Evolutionary conservation across 2,113 vertebrate genomes (phyloP).

Genomic region (Copsychus sechellarum): DNA sequence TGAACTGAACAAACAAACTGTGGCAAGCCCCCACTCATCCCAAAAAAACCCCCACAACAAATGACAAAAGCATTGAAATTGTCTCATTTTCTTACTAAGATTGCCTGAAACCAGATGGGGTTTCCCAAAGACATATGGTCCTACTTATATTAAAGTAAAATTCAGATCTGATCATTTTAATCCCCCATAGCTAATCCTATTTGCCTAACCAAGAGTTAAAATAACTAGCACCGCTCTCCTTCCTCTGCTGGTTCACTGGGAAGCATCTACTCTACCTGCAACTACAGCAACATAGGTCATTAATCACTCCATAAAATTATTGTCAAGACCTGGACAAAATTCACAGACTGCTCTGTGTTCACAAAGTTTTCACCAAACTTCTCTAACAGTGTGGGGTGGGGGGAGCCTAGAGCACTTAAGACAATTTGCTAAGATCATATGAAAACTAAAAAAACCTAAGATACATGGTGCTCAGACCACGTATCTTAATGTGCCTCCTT

Average conservation of each 20-base stretch:
- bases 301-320: conserved; percentile 10
- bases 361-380: background rate
- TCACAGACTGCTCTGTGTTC: background rate
- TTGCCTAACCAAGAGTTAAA: conserved; percentile 18
- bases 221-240: background rate
- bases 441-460: background rate
- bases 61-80: conserved; percentile 6
- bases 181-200: background rate
- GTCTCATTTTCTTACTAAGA: conserved; percentile 34
- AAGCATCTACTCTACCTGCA: background rate
- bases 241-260: background rate
- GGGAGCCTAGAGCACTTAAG: background rate
- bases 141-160: conserved; percentile 34
- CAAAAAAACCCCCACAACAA: background rate
- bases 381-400: background rate
- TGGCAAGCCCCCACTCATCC: background rate
- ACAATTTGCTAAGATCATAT: background rate
- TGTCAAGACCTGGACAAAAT: background rate
- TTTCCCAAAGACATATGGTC: conserved; percentile 31
- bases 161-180: conserved; percentile 31
- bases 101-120: conserved; percentile 28
- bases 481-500: background rate
- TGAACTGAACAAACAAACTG: conserved; percentile 17
- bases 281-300: conserved; percentile 2
- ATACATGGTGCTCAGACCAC: background rate